Conservation (phyloP, 2,113 vertebrate genomes). For the Tachuris rubrigastra region DNA sequence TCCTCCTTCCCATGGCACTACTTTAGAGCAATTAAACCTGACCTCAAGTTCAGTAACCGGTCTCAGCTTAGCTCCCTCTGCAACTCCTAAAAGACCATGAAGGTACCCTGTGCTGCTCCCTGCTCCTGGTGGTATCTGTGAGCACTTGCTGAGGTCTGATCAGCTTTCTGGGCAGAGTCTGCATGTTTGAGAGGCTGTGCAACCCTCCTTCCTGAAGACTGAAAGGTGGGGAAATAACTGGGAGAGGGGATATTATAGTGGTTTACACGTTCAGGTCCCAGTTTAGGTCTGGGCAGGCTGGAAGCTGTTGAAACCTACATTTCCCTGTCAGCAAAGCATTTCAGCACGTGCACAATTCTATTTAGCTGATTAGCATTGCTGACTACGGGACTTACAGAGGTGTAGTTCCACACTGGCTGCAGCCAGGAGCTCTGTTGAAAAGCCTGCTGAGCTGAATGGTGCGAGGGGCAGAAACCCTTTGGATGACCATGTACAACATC, state of each 20-base stretch:
- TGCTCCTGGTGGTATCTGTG: background rate
- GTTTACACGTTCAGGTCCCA: background rate
- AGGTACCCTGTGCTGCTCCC: background rate
- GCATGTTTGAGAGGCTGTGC: background rate
- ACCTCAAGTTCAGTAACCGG: background rate
- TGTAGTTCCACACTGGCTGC: background rate
- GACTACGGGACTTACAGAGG: background rate
- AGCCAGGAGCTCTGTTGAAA: background rate
- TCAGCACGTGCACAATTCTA: background rate
- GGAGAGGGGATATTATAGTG: background rate
- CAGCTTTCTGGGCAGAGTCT: background rate
- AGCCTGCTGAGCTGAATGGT: background rate
- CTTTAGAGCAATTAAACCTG: background rate
- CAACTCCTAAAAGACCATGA: background rate
- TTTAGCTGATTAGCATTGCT: background rate
- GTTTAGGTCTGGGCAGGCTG: background rate
- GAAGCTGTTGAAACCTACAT: slow-evolving; percentile 10
- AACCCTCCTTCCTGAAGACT: background rate
- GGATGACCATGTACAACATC: no score
- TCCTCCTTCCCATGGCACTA: background rate
- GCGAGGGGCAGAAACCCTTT: background rate
- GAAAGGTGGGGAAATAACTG: background rate
- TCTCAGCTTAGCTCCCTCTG: background rate
- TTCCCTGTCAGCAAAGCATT: slow-evolving; percentile 39
- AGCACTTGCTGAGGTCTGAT: background rate